Evolutionary conservation across 2,888 invertebrate genomes (phyloP).

Genomic region (Helobdella robusta): DNA sequence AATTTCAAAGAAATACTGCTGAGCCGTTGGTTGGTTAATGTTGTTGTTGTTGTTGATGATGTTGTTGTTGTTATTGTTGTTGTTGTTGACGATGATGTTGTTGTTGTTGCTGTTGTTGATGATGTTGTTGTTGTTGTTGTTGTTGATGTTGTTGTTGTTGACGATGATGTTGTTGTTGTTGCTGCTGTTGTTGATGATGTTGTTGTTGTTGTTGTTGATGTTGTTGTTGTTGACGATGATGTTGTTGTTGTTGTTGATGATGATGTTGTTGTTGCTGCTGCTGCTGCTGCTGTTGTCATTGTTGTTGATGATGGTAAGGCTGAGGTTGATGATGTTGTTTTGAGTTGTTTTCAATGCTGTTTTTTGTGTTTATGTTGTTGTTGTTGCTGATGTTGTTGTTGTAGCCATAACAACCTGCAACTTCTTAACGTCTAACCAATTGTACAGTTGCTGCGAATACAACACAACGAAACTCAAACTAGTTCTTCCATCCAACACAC

Average conservation of each 20-base stretch:
- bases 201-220: not conserved
- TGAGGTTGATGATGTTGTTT: not conserved
- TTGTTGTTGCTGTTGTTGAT: not conserved
- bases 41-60: not conserved
- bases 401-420: not conserved
- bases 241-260: not conserved
- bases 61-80: not conserved
- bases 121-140: not conserved
- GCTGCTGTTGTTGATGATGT: not conserved
- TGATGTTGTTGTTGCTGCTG: not conserved
- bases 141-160: not conserved
- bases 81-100: too few relatives aligned
- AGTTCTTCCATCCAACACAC: not conserved
- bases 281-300: constrained; percentile 1
- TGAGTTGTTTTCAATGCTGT: not conserved
- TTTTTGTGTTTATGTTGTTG: not conserved
- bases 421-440: not conserved
- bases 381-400: not conserved
- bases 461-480: not conserved
- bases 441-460: too few relatives aligned
- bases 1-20: constrained; percentile 98
- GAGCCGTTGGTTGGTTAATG: constrained; percentile 83
- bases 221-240: not conserved
- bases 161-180: not conserved
- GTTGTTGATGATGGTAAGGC: too few relatives aligned